Evolutionary conservation across 2,113 vertebrate genomes (phyloP).

Genomic region (Percina caprodes): DNA sequence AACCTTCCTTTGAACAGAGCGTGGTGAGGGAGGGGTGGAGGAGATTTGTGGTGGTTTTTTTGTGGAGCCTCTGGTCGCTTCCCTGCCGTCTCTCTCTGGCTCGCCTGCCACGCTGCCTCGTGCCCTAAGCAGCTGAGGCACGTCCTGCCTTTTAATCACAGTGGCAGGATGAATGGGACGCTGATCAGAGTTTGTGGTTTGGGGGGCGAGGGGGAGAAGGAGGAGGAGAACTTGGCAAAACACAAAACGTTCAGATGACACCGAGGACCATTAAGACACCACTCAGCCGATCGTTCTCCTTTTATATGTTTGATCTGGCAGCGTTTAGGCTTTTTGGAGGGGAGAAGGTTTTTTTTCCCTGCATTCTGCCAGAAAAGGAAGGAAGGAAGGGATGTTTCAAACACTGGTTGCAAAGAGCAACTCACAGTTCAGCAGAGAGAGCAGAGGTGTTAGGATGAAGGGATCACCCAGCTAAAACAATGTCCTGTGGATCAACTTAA

Average conservation of each 20-base stretch:
- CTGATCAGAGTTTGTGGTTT: constrained; percentile 1
- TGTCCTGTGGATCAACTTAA: background rate
- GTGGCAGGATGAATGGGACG: constrained; percentile 29
- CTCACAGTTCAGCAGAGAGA: constrained; percentile 37
- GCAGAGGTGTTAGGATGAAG: constrained; percentile 26
- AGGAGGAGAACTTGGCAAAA: constrained; percentile 27
- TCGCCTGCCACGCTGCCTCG: constrained; percentile 42
- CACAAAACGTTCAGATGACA: constrained; percentile 55
- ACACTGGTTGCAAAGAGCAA: constrained; percentile 46
- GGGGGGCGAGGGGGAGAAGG: background rate
- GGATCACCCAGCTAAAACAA: background rate
- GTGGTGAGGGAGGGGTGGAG: background rate
- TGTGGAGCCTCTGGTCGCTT: constrained; percentile 21
- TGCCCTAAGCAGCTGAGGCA: constrained; percentile 33
- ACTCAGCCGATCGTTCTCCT: constrained; percentile 7
- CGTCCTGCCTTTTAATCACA: constrained; percentile 68
- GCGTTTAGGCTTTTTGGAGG: constrained; percentile 8
- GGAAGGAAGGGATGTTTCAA: constrained; percentile 67
- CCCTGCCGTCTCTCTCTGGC: constrained; percentile 49
- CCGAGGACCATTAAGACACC: constrained; percentile 15
- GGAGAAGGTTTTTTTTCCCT: background rate
- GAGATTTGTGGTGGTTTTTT: constrained; percentile 10
- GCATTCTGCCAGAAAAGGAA: constrained; percentile 28
- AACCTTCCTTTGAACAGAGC: constrained; percentile 56
- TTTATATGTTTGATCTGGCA: constrained; percentile 55